phyloP scores from a whole-genome alignment of 1,140 invertebrate genomes.

The Holotrichia oblita region DNA sequence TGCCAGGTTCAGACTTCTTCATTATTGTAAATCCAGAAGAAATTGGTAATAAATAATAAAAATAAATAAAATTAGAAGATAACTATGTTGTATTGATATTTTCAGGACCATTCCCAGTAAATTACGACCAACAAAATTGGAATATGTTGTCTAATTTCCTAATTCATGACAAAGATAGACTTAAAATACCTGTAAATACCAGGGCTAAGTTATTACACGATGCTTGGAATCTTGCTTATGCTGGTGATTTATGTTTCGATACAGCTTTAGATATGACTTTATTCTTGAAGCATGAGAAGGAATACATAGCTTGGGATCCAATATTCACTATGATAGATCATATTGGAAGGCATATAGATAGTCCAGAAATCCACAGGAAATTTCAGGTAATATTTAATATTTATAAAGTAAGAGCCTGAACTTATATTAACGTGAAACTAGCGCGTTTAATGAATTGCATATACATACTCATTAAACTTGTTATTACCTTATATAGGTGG shows the following conservation, averaged over 20 bases:
- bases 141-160: slow-evolving; percentile 73
- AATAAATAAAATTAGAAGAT: no score
- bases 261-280: slow-evolving; percentile 79
- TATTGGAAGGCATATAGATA: slow-evolving; percentile 75
- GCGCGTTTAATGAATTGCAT: no score
- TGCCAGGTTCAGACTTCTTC: slow-evolving; percentile 68
- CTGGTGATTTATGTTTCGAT: slow-evolving; percentile 75
- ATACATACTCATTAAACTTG: no score
- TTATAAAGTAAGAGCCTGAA: no score
- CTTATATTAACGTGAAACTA: no score
- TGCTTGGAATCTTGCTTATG: slow-evolving; percentile 80
- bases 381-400: slow-evolving; percentile 68
- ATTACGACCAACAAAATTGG: slow-evolving; percentile 85
- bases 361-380: slow-evolving; percentile 70
- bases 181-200: slow-evolving; percentile 73
- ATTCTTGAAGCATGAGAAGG: slow-evolving; percentile 74
- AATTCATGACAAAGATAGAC: slow-evolving; percentile 63
- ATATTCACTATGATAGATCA: slow-evolving; percentile 83
- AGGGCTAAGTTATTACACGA: slow-evolving; percentile 81
- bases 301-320: slow-evolving; percentile 80
- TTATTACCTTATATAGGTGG: no score
- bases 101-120: slow-evolving; percentile 80
- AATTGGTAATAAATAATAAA: slow-evolving; percentile 66
- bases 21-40: slow-evolving; percentile 83
- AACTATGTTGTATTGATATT: not conserved